phyloP scores from a whole-genome alignment of 2,113 vertebrate genomes.

The Hydrolagus affinis region DNA sequence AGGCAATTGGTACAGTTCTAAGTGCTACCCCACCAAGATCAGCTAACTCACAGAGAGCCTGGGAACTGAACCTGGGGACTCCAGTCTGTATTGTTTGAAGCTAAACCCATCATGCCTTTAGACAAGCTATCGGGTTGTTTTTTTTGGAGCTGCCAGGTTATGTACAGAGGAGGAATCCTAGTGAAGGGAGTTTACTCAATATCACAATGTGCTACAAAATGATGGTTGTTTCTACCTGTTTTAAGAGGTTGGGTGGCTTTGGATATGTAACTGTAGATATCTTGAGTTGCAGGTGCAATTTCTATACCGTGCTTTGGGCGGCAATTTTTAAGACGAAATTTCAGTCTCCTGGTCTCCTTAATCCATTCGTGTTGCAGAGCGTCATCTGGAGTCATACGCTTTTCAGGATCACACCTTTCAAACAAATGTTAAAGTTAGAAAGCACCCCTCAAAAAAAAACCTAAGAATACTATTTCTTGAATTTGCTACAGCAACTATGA shows the following conservation, averaged over 20 bases:
- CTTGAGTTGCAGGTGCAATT: constrained; percentile 43
- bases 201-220: neutral
- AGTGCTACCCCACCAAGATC: no score
- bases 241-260: constrained; percentile 41
- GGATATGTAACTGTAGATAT: constrained; percentile 44
- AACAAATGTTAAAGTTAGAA: constrained; percentile 34
- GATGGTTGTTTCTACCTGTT: constrained; percentile 38
- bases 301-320: constrained; percentile 50
- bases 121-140: constrained; percentile 29
- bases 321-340: constrained; percentile 49
- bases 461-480: no score
- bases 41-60: no score
- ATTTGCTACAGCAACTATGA: no score
- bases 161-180: neutral
- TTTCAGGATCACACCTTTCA: constrained; percentile 78
- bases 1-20: no score
- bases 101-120: no score
- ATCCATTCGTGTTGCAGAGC: constrained; percentile 80
- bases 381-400: constrained; percentile 81
- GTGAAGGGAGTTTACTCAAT: neutral
- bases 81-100: no score
- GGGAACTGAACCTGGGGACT: no score
- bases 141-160: neutral
- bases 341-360: constrained; percentile 62
- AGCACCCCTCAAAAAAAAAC: no score